Evolutionary conservation across 2,113 vertebrate species (phyloP), one percentile per base, ranked within the genome.

Genomic region (Pachypanchax playfairii): DNA sequence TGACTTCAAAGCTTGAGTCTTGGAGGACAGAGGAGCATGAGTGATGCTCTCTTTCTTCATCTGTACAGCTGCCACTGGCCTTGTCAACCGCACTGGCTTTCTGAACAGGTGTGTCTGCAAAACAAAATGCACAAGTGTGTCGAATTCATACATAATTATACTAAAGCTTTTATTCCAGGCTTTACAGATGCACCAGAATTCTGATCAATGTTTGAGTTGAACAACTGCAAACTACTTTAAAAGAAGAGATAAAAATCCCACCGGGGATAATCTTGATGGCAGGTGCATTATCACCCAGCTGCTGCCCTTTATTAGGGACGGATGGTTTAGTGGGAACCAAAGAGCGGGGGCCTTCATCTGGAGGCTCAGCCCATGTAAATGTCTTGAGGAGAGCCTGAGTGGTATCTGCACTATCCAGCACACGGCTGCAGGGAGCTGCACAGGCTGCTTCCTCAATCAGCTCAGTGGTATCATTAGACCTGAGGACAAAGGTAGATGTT

Each of bases 381-480:
- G 92, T 92, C 60, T 86, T 82, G 39, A 93, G 87, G 10, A 92
- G 88, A 2, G 76, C 89, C 24, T 84, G 68, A 24, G 91, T 91
- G 62, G 24, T 72, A 20, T 89, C 88, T 3, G 61, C 70, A 6
- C 54, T 41, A 47, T 71, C 66, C 2, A 77, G 51, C 28, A 63
- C 65, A 22, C 28, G 62, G 15, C 18, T 26, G 33, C 58, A 70
- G 7, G 59, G 57, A 33, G 75, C 71, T 6, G 84, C 60, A 52
- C 3, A 66, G 20, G 77, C 84, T 42, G 88, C 70, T 9, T 86
- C 76, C 46, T 72, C 65, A 43, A 88, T 36, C 15, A 61, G 79
- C 55, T 89, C 66, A 21, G 59, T 43, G 21, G 87, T 74, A 50
- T 84, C 75, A 42, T 86, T 64, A 1, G 70, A 50, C 48, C 87